A percentile compares a stretch with the other conserved stretches of the same genome.
phyloP scores from a whole-genome alignment of 1,140 invertebrate genomes.

The Hyles euphorbiae region DNA sequence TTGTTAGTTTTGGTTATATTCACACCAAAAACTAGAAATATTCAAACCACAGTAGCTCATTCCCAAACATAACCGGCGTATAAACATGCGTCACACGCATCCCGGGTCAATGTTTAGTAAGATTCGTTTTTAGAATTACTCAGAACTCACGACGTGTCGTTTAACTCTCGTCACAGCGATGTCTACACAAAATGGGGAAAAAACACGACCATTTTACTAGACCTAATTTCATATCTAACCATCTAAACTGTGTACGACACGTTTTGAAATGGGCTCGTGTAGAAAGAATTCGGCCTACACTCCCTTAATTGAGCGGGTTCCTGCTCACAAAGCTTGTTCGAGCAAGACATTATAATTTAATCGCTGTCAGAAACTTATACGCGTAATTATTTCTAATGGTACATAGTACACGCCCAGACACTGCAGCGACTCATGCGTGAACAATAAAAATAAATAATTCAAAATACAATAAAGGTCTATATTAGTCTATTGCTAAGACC shows the following conservation, averaged over 20 bases:
- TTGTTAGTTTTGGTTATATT: no score
- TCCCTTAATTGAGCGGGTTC: no score
- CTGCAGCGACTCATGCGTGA: constrained; percentile 16
- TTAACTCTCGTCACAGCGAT: constrained; percentile 8
- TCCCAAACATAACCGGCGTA: neutral
- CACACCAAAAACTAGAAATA: no score
- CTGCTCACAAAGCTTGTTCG: no score
- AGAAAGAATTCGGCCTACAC: neutral
- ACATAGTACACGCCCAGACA: neutral
- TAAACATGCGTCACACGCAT: constrained; percentile 13
- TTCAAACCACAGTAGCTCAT: neutral
- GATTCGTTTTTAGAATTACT: constrained; percentile 16
- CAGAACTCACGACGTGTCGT: constrained; percentile 6
- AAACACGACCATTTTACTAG: constrained; percentile 5
- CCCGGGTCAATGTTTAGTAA: constrained; percentile 19
- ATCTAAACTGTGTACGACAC: constrained; percentile 6
- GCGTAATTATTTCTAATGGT: neutral
- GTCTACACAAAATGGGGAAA: constrained; percentile 10
- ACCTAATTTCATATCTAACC: constrained; percentile 10
- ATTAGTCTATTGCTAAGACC: constrained; percentile 27
- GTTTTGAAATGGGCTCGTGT: constrained; percentile 4
- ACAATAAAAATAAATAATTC: constrained; percentile 23
- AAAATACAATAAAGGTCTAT: constrained; percentile 21
- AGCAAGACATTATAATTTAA: neutral
- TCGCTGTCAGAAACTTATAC: neutral